Evolutionary conservation across 30 jellyfish, hydroid and myxozoan species (phyloP).

Genomic region (Chrysaora quinquecirrha): DNA sequence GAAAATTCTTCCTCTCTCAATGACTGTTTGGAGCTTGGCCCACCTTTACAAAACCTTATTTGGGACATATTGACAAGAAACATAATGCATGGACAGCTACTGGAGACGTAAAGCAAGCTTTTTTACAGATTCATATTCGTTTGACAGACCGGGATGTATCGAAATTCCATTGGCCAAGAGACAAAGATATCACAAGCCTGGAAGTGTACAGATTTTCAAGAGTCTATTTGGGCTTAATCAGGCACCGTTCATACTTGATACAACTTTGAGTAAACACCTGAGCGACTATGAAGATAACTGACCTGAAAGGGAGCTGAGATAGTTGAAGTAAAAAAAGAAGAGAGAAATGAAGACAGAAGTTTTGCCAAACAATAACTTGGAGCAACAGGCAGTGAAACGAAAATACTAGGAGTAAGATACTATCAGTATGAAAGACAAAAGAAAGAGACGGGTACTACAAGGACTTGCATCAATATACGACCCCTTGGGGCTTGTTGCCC

Average conservation of each 20-base stretch:
- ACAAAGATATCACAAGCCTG: background rate
- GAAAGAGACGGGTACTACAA: conserved; percentile 49
- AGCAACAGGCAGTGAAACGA: conserved; percentile 26
- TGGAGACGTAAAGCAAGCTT: conserved; percentile 12
- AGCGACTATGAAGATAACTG: background rate
- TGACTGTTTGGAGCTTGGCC: no score
- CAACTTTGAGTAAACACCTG: background rate
- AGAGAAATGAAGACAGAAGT: conserved; percentile 6
- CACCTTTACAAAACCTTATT: no score
- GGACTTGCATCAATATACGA: conserved; percentile 55
- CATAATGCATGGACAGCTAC: no score
- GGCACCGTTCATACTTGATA: background rate
- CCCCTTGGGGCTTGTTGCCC: conserved; percentile 30
- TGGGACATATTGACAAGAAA: no score
- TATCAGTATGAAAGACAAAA: conserved; percentile 14
- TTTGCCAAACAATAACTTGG: conserved; percentile 49
- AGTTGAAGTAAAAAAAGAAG: no score
- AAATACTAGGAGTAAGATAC: conserved; percentile 55
- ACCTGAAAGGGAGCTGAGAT: background rate
- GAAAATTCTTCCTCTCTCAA: no score
- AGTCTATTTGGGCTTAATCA: conserved; percentile 9
- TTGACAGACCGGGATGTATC: background rate
- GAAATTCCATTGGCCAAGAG: background rate
- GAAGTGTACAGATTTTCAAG: background rate
- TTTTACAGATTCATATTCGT: background rate